Conservation (phyloP, 2,888 invertebrate species). For the Stenichneumon culpator region DNA sequence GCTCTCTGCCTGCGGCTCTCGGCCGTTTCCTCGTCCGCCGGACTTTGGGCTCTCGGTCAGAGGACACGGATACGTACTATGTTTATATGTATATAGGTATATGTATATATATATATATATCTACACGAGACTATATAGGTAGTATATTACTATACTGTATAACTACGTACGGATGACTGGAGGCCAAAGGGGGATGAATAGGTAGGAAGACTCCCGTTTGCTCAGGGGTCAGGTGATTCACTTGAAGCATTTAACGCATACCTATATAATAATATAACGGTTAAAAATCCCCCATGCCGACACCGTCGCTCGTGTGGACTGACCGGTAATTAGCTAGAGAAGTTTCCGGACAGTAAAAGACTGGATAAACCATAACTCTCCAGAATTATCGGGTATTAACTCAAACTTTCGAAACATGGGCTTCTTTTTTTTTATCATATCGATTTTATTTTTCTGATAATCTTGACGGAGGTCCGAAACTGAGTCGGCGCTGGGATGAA, state of each 20-base stretch:
- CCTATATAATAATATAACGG: constrained; percentile 20
- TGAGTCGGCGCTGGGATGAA: background rate
- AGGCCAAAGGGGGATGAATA: constrained; percentile 33
- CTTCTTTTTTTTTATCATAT: background rate
- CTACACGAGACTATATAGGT: background rate
- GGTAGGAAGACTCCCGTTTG: constrained; percentile 33
- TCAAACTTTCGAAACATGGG: background rate
- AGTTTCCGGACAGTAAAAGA: constrained; percentile 1
- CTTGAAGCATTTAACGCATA: constrained; percentile 2
- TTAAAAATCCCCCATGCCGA: constrained; percentile 17
- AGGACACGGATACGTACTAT: background rate
- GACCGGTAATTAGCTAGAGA: constrained; percentile 18
- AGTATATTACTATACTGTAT: constrained; percentile 1
- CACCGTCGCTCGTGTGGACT: constrained; percentile 17
- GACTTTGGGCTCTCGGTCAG: constrained; percentile 39
- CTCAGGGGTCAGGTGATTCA: constrained; percentile 28
- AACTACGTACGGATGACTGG: constrained; percentile 30
- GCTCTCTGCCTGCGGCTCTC: constrained; percentile 24
- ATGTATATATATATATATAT: background rate
- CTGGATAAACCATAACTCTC: background rate
- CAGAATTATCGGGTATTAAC: background rate
- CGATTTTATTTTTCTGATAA: background rate
- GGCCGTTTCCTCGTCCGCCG: constrained; percentile 27
- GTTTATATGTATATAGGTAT: background rate
- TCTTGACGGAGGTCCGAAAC: background rate